phyloP scores from a whole-genome alignment of 2,888 invertebrate species.

The Agrotis clavis region DNA sequence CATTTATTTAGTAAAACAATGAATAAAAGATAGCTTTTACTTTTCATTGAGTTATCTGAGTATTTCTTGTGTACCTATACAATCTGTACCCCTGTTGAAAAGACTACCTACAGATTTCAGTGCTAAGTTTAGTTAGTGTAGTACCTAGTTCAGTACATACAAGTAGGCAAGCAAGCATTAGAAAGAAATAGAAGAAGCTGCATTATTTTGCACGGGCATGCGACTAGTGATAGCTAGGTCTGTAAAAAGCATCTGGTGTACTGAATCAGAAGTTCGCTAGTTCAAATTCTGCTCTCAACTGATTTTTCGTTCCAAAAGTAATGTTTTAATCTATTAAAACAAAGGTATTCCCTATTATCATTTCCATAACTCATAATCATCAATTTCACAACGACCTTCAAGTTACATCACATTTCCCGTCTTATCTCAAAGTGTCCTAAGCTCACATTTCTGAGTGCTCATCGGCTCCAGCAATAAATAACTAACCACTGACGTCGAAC shows the following conservation, averaged over 20 bases:
- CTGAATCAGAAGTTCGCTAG: too few species aligned
- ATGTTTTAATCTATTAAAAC: neutral
- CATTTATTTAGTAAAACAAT: too few species aligned
- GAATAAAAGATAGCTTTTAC: too few species aligned
- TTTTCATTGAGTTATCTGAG: too few species aligned
- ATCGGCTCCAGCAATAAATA: constrained; percentile 44
- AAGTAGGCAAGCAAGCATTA: too few species aligned
- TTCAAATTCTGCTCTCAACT: too few species aligned
- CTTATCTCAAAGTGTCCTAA: constrained; percentile 45
- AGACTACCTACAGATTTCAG: neutral
- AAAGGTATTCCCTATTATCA: neutral
- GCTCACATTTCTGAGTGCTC: constrained; percentile 46
- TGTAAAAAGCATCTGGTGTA: too few species aligned
- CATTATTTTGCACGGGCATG: too few species aligned
- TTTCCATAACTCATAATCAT: neutral
- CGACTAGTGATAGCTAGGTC: too few species aligned
- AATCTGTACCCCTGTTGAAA: neutral
- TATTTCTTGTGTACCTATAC: too few species aligned
- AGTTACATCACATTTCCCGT: constrained; percentile 14
- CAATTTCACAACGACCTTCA: constrained; percentile 17
- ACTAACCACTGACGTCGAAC: constrained; percentile 52
- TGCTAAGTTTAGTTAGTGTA: neutral
- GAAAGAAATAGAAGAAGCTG: too few species aligned
- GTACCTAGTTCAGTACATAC: neutral
- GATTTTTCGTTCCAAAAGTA: too few species aligned